Conservation (phyloP, 2,113 vertebrate genomes). For the Plecturocebus donacophilus region DNA sequence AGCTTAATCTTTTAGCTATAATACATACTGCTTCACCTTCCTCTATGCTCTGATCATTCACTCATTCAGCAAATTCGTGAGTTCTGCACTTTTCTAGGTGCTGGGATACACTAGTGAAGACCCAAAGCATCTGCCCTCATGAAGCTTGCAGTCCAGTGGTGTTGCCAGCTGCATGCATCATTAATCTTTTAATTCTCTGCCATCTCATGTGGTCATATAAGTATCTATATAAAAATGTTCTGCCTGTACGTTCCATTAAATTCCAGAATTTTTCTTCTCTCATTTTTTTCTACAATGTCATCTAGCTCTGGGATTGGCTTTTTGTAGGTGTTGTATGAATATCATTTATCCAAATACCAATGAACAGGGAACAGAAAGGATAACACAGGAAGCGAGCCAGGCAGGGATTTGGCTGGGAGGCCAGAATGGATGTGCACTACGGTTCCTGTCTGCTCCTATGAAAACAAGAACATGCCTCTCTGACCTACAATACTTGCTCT, state of each 20-base stretch:
- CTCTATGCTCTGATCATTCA: not conserved
- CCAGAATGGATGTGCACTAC: not conserved
- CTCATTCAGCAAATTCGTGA: not conserved
- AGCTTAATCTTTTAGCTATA: not conserved
- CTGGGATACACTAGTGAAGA: not conserved
- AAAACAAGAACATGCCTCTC: not conserved
- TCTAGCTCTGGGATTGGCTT: not conserved
- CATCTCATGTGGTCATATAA: not conserved
- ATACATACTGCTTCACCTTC: not conserved
- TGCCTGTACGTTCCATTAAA: not conserved
- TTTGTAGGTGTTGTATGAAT: not conserved
- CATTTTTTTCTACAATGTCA: not conserved
- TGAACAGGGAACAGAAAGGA: not conserved
- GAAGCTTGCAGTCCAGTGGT: not conserved
- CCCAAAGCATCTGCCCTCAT: fast-evolving
- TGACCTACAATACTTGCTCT: not conserved
- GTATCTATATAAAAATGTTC: not conserved
- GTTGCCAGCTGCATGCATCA: not conserved
- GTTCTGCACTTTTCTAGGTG: not conserved
- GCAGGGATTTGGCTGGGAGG: not conserved
- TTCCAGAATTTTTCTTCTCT: not conserved
- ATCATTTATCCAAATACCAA: not conserved
- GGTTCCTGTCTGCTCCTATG: not conserved
- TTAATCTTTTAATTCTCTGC: not conserved
- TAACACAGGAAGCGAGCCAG: not conserved